Base-by-base conservation (phyloP, 2,113 vertebrate species). In the Rallus limicola region DNA sequence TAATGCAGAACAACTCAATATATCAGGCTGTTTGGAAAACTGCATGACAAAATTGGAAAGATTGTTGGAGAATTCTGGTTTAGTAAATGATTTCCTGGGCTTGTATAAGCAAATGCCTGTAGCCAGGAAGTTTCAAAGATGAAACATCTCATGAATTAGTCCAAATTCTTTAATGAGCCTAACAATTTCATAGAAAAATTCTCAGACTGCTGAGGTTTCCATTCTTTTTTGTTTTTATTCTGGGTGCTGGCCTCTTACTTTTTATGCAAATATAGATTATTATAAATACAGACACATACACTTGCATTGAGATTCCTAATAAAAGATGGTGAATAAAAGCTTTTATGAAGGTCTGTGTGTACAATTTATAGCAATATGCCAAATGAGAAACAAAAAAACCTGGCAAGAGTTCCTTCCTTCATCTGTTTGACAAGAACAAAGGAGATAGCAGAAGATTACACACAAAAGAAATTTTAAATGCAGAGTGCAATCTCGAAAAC, bases 401-500 rank as follows among this genome's bases (percentile, higher is more conserved):
- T 95, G 85, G 76, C 89, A 91, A 75, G 69, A 93, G 48, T 68
- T 92, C 34, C 63, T 94, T 93, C 69, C 77, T 92, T 96, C 84
- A 90, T 95, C 67, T 93, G 20, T 84, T 93, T 82, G 69, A 91
- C 78, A 92, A 93, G 81, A 95, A 59, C 60, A 85, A 95, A 88
- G 80, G 86, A 93, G 90, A 89, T 38, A 93, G 52, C 42, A 89
- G 29, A 78, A 90, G 90, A 87, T 97, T 94, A 86, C 28, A 42
- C 33, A 79, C 76, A 95, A 96, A 95, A 82, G 79, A 93, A 63
- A 93, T 94, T 96, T 97, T 92, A 96, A 95, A 95, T 91, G 88
- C 90, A 86, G 53, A 90, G 65, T 90, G 60, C 60, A 95, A 92
- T 92, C 86, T 91, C 38, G 84, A 91, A 94, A 95, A 82, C 42